These are phyloP conservation scores for Drosophila simulans DNA, from an alignment of 1,140 invertebrate species.

Conservation along the genomic window DNA sequence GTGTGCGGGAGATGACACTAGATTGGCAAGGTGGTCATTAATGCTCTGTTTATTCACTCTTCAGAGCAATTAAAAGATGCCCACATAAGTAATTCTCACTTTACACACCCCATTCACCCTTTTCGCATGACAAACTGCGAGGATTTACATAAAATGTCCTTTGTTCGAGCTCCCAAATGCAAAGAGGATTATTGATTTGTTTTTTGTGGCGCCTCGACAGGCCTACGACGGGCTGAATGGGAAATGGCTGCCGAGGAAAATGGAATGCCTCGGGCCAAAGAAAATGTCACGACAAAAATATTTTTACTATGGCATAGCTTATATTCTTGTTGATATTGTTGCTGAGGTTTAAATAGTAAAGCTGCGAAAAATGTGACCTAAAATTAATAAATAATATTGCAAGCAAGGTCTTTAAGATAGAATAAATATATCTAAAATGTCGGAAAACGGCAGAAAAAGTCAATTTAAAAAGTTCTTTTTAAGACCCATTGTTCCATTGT, in stretches of 20 bases:
- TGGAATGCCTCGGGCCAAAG: conserved; percentile 37
- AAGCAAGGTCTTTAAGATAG: not conserved
- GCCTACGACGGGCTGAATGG: conserved; percentile 20
- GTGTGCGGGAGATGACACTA: conserved; percentile 47
- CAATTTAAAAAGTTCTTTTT: not conserved
- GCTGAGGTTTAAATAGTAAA: conserved; percentile 40
- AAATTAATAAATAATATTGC: not conserved
- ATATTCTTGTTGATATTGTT: conserved; percentile 14
- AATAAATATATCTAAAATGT: not conserved
- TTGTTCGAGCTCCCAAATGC: conserved; percentile 57
- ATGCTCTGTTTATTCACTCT: conserved; percentile 41
- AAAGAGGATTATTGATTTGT: conserved; percentile 77
- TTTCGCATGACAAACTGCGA: conserved; percentile 22
- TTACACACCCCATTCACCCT: conserved; percentile 19
- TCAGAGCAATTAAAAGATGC: conserved; percentile 70
- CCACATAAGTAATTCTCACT: conserved; percentile 51
- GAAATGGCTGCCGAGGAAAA: conserved; percentile 6
- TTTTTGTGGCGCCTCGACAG: conserved; percentile 22
- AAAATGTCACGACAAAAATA: conserved; percentile 61
- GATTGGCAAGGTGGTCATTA: conserved; percentile 57
- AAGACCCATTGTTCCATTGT: not conserved
- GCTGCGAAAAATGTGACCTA: not conserved
- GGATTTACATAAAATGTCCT: conserved; percentile 55
- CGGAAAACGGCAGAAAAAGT: too few relatives aligned
- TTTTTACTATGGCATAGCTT: not conserved